A percentile compares a stretch with the other conserved stretches of the same genome.
Evolutionary conservation across 2,113 vertebrate species (phyloP).

Genomic region (Perca fluviatilis): DNA sequence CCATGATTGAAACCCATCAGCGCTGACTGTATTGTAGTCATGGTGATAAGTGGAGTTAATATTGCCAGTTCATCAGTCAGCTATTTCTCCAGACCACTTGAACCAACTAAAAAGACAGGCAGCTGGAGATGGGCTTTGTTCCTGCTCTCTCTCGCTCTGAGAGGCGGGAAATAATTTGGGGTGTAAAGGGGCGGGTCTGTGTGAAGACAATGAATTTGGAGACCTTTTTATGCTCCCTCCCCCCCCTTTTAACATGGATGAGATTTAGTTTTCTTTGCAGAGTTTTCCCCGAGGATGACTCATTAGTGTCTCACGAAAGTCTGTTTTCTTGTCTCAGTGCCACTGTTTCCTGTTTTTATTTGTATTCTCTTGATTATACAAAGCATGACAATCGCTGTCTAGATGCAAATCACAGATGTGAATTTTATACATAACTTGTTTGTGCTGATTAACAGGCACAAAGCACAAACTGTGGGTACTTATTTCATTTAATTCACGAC

Average conservation of each 20-base stretch:
- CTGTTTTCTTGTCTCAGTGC: background rate
- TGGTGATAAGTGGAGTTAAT: background rate
- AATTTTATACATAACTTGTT: background rate
- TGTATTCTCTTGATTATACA: constrained; percentile 7
- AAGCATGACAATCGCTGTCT: background rate
- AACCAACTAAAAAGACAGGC: constrained; percentile 29
- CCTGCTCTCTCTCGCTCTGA: background rate
- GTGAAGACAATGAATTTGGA: constrained; percentile 37
- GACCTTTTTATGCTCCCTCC: background rate
- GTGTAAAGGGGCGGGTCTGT: background rate
- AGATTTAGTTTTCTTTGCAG: background rate
- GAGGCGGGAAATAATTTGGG: constrained; percentile 42
- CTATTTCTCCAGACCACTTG: background rate
- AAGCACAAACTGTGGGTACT: background rate
- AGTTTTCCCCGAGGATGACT: background rate
- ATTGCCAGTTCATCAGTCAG: constrained; percentile 14
- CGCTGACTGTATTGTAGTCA: background rate
- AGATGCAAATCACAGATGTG: background rate
- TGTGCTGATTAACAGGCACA: too few species aligned
- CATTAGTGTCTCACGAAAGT: background rate
- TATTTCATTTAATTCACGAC: background rate
- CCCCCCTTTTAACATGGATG: background rate
- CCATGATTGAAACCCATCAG: background rate
- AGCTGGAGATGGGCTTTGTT: constrained; percentile 53
- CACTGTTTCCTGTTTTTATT: constrained; percentile 18